These are phyloP conservation scores for Bombus vancouverensis DNA, from an alignment of 1,140 invertebrate species.

Conservation along the genomic window DNA sequence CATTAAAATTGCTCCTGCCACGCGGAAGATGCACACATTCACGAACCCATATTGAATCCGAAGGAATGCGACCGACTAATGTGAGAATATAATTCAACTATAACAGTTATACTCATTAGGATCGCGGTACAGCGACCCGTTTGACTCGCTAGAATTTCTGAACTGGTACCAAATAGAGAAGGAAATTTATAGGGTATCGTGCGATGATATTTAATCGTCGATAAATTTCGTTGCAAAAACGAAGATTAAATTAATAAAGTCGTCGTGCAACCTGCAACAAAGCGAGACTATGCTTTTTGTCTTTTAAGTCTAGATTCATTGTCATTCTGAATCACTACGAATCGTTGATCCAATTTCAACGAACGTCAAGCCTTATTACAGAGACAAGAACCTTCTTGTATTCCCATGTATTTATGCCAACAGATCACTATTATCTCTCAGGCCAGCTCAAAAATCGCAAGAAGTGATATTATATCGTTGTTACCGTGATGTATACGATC, in stretches of 20 bases:
- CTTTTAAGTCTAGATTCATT: too few species aligned
- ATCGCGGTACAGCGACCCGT: not conserved
- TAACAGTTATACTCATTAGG: slow-evolving; percentile 4
- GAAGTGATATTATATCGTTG: too few species aligned
- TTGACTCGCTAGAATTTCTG: not conserved
- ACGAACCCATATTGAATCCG: not conserved
- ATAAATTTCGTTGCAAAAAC: not conserved
- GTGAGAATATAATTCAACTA: not conserved
- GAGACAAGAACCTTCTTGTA: not conserved
- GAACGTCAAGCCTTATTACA: not conserved
- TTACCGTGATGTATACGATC: not conserved
- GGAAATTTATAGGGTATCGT: not conserved
- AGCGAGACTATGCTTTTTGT: not conserved
- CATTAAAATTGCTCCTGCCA: slow-evolving; percentile 38
- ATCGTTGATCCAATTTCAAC: not conserved
- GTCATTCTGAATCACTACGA: not conserved
- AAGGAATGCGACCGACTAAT: not conserved
- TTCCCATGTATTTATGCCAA: not conserved
- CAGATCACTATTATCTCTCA: not conserved
- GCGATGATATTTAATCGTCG: not conserved
- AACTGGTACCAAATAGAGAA: not conserved
- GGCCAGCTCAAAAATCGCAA: not conserved
- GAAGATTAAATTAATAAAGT: not conserved
- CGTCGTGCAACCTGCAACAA: not conserved
- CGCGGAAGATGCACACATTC: not conserved